Evolutionary conservation across 2,797 vertebrate genomes (phyloP), one percentile per base, ranked within the genome.

Genomic region (Anniella stebbinsi): DNA sequence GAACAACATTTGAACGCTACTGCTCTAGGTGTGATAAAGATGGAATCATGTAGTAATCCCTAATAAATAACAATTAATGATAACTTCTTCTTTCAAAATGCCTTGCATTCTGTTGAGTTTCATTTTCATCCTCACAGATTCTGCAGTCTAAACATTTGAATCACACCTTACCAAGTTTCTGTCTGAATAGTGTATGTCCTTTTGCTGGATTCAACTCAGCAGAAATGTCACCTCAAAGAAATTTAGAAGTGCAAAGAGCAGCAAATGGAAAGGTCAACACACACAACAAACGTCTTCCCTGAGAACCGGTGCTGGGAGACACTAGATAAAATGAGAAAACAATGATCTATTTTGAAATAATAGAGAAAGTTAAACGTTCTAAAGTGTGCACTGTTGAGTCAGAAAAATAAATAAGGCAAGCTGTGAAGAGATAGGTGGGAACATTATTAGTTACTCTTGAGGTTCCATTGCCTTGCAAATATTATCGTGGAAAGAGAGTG

Each of bases 191-290:
- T 36, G 13, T 25, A 81, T 75, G 10, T 25, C 91, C 72, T 83
- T n/a, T 81, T 84, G 30, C 54, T 92, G 80, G 81, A 89, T 81
- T 89, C 85, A 92, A 54, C 78, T 87, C n/a, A 87, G 7, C 36
- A 67, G 54, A 2, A 78, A 8, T 10, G 4, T 88, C 87, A n/a
- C 90, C 89, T 75, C n/a, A 78, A 13, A 2, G 57, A 33, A 72
- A 93, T 93, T 91, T 67, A 54, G n/a, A 23, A 90, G 66, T 66
- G 54, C 84, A 41, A 94, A 89, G 15, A 63, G 1, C 30, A 60
- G 73, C 69, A 89, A 91, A 87, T 6, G 21, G 41, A 94, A 92
- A 92, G 6, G 41, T 90, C 86, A 90, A 63, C 38, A 36, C 48
- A 51, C 33, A 70, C 28, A 77, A 82, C 77, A 86, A 69, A 82